Conservation (phyloP, 1,140 invertebrate species). For the Ceratoteleas bidentatus region DNA sequence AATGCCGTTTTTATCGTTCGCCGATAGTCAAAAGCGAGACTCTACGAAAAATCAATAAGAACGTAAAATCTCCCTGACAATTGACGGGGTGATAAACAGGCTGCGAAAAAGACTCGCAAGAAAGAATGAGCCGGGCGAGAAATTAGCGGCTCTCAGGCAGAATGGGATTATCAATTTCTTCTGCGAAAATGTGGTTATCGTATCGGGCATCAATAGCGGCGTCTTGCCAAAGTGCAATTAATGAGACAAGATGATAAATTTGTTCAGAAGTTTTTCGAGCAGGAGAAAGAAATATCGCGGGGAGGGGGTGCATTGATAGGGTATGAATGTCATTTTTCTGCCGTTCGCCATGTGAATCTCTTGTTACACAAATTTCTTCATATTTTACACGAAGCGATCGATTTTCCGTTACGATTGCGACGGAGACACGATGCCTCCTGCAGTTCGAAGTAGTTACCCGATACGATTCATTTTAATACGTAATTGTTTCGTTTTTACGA, state of each 20-base stretch:
- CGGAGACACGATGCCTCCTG: slow-evolving; percentile 9
- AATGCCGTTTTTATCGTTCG: no score
- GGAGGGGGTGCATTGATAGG: no score
- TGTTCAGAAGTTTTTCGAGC: slow-evolving; percentile 39
- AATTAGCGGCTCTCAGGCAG: slow-evolving; percentile 16
- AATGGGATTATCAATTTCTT: slow-evolving; percentile 37
- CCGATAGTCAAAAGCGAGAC: no score
- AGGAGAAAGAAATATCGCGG: not conserved
- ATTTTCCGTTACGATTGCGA: slow-evolving; percentile 14
- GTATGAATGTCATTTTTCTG: not conserved
- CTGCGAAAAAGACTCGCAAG: no score
- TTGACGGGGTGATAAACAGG: no score
- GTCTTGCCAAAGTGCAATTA: slow-evolving; percentile 42
- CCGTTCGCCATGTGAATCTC: not conserved
- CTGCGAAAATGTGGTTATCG: slow-evolving; percentile 30
- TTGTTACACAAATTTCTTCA: slow-evolving; percentile 34
- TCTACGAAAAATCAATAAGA: no score
- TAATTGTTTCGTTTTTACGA: no score
- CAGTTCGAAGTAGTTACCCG: no score
- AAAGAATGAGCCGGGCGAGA: not conserved
- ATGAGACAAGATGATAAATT: slow-evolving; percentile 54
- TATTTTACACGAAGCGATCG: slow-evolving; percentile 27
- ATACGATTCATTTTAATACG: no score
- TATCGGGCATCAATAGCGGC: slow-evolving; percentile 23
- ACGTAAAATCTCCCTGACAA: no score